A percentile compares a stretch with the other conserved stretches of the same genome.
phyloP scores from a whole-genome alignment of 2,888 invertebrate genomes.

The Dysmachus trigonus region DNA sequence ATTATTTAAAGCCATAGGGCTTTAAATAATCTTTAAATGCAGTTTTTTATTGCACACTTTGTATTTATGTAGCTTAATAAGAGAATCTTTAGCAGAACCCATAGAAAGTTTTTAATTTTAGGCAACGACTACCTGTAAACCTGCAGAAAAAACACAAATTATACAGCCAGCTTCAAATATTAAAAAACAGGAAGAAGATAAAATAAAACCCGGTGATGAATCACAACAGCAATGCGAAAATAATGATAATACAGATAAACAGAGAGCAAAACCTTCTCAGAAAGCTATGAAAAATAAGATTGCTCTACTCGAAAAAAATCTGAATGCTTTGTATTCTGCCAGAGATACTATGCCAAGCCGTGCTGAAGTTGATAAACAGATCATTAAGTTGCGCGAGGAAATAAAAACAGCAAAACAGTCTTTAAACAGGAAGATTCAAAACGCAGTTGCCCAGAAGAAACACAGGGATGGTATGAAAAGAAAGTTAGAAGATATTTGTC shows the following conservation, averaged over 20 bases:
- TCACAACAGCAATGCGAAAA: conserved; percentile 44
- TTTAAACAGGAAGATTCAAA: conserved; percentile 34
- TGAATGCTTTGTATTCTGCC: neutral
- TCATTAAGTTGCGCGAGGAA: neutral
- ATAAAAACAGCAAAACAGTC: neutral
- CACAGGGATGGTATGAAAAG: neutral
- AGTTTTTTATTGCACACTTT: too few relatives aligned
- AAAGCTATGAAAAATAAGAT: neutral
- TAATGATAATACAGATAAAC: conserved; percentile 5
- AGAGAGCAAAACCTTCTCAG: conserved; percentile 9
- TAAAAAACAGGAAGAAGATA: conserved; percentile 27
- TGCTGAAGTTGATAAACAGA: neutral
- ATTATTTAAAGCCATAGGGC: too few relatives aligned
- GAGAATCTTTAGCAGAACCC: too few relatives aligned
- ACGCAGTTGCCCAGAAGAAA: conserved; percentile 38
- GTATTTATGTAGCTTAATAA: too few relatives aligned
- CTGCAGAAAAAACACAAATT: conserved; percentile 35
- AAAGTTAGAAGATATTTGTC: too few relatives aligned
- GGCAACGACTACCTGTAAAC: neutral
- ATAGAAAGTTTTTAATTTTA: too few relatives aligned
- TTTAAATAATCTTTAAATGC: too few relatives aligned
- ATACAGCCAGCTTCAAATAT: conserved; percentile 43
- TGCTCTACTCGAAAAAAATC: neutral
- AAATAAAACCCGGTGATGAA: neutral
- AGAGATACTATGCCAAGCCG: too few relatives aligned